phyloP scores from a whole-genome alignment of 2,797 vertebrate genomes.

The Dipus sagitta region DNA sequence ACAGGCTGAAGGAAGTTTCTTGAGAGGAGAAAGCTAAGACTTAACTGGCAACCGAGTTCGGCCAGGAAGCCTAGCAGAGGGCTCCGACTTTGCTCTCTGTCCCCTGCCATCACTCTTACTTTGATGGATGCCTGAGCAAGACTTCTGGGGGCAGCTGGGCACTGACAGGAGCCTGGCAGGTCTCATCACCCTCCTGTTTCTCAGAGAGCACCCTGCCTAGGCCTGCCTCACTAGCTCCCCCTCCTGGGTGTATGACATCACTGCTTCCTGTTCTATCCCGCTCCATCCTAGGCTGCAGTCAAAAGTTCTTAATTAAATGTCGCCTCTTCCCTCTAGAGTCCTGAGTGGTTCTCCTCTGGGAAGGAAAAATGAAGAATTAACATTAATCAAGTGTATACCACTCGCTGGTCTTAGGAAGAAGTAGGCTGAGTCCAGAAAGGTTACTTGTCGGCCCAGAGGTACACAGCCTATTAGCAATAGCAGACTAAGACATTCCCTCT shows the following conservation, averaged over 20 bases:
- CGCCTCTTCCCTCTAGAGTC: neutral
- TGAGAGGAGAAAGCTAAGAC: neutral
- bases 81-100: too few relatives aligned
- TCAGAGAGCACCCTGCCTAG: neutral
- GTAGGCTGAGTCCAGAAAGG: neutral
- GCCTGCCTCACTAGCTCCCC: neutral
- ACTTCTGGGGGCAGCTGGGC: neutral
- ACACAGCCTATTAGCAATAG: fast-evolving
- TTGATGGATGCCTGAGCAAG: neutral
- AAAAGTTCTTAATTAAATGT: neutral
- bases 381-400: neutral
- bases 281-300: neutral
- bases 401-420: neutral
- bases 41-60: neutral
- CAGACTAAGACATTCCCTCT: fast-evolving
- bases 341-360: neutral
- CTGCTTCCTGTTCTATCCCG: neutral
- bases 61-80: neutral
- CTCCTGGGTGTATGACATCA: neutral
- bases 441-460: neutral
- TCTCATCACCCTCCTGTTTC: neutral
- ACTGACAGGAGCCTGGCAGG: neutral
- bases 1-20: neutral
- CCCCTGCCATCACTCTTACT: neutral
- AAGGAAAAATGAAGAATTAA: neutral